phyloP scores from a whole-genome alignment of 2,797 vertebrate genomes.

The Acanthiza pusilla region DNA sequence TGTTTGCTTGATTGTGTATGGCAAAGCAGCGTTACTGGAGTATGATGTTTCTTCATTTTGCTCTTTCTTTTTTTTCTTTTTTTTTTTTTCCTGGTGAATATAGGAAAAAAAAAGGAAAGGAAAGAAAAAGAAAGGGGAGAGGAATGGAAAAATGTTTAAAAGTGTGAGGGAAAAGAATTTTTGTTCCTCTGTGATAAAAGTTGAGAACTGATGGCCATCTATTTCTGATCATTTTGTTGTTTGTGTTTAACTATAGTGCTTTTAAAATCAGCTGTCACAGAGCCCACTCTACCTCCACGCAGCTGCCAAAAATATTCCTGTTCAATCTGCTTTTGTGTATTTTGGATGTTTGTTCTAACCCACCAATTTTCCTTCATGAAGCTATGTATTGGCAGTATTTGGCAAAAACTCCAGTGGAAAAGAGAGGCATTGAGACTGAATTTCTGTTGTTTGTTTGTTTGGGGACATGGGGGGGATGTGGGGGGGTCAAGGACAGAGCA shows the following conservation, averaged over 20 bases:
- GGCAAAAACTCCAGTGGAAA: background rate
- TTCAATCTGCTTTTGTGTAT: background rate
- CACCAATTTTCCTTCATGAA: background rate
- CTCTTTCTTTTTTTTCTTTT: accelerated
- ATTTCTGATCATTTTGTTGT: background rate
- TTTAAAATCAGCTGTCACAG: background rate
- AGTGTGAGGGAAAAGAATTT: background rate
- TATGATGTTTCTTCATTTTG: background rate
- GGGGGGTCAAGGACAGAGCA: background rate
- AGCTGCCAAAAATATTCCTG: background rate
- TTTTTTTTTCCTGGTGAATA: background rate
- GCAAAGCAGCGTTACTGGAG: background rate
- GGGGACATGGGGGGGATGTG: accelerated
- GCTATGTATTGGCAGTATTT: background rate
- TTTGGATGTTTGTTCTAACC: background rate
- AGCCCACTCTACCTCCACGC: background rate
- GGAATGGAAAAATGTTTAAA: background rate
- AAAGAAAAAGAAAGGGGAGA: background rate
- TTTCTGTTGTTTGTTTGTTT: background rate
- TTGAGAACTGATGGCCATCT: background rate
- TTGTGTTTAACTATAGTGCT: background rate
- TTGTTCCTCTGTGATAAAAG: background rate
- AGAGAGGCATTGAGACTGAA: background rate
- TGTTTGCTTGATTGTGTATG: background rate
- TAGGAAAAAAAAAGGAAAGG: accelerated